Evolutionary conservation across 2,113 vertebrate genomes (phyloP).

Genomic region (Neolamprologus cancellatus): DNA sequence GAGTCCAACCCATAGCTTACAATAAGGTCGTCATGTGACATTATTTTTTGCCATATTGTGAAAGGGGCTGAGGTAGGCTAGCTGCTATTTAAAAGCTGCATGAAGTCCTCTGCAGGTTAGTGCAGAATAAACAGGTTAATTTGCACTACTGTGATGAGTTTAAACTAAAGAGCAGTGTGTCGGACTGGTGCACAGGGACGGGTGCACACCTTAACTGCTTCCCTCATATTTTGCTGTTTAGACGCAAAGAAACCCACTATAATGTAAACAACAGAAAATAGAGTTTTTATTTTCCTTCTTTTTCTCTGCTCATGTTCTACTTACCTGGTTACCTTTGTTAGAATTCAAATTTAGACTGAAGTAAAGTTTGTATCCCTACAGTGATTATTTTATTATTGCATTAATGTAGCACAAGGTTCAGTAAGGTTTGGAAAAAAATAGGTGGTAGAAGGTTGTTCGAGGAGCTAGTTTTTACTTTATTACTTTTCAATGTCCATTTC

Average conservation of each 20-base stretch:
- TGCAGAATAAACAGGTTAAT: neutral
- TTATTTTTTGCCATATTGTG: neutral
- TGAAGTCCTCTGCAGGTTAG: neutral
- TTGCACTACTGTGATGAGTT: neutral
- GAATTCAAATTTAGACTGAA: neutral
- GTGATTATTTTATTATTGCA: neutral
- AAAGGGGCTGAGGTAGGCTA: neutral
- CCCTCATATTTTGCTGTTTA: neutral
- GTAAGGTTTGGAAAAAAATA: neutral
- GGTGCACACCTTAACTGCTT: neutral
- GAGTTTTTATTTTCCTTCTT: neutral
- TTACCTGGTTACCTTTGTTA: neutral
- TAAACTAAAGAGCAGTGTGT: neutral
- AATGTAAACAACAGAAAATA: neutral
- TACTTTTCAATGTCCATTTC: neutral
- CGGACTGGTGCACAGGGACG: neutral
- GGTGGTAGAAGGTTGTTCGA: neutral
- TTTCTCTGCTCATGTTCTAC: neutral
- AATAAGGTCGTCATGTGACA: neutral
- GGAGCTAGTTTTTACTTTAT: neutral
- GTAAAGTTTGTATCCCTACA: neutral
- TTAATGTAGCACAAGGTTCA: neutral
- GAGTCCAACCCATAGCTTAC: neutral
- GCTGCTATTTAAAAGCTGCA: rapidly evolving
- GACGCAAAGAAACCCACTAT: rapidly evolving